These are phyloP conservation scores for Strix occidentalis DNA, from an alignment of 2,797 vertebrate genomes.

Conservation along the genomic window DNA sequence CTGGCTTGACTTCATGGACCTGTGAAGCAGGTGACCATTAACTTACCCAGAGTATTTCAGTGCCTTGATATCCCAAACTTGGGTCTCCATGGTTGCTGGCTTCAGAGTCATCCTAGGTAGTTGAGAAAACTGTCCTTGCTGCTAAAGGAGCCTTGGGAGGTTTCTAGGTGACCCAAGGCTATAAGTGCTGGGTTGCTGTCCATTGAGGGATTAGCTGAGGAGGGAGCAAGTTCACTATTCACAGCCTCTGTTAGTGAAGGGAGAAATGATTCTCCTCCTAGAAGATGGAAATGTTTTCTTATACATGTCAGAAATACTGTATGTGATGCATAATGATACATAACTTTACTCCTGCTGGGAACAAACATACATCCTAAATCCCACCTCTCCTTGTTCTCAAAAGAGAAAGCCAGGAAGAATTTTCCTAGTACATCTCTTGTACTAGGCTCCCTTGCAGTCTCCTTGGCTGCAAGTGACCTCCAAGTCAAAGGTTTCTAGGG, in stretches of 20 bases:
- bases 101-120: background rate
- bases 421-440: background rate
- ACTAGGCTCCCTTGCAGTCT: background rate
- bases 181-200: background rate
- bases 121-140: background rate
- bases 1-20: background rate
- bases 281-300: background rate
- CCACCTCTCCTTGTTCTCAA: background rate
- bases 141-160: background rate
- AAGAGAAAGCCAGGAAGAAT: background rate
- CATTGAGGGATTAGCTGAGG: background rate
- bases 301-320: background rate
- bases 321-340: background rate
- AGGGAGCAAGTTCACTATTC: background rate
- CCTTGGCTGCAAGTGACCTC: background rate
- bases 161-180: background rate
- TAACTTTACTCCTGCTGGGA: background rate
- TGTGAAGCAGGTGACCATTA: background rate
- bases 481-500: background rate
- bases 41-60: background rate
- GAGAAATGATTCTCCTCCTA: background rate
- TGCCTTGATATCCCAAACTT: background rate
- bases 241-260: background rate
- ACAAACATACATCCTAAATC: background rate
- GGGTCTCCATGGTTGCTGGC: fast-evolving